A percentile compares a stretch with the other conserved stretches of the same genome.
Evolutionary conservation across 2,797 vertebrate genomes (phyloP).

Genomic region (Discoglossus pictus): DNA sequence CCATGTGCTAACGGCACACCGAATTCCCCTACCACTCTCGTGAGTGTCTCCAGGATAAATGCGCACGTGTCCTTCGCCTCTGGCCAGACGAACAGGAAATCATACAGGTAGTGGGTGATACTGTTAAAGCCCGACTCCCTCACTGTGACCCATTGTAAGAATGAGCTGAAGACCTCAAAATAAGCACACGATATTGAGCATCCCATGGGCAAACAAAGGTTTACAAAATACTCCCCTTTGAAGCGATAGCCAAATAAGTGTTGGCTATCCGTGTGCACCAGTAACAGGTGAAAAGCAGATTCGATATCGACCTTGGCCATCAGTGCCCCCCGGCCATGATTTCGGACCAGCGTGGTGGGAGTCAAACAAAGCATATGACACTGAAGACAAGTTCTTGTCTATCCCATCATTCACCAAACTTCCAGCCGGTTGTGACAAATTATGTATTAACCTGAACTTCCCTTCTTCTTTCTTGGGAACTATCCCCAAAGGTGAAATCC

Average conservation of each 20-base stretch:
- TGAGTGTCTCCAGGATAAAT: no score
- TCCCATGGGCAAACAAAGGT: not conserved
- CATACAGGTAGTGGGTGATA: no score
- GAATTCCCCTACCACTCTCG: no score
- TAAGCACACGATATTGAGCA: not conserved
- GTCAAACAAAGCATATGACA: not conserved
- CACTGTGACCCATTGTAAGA: not conserved
- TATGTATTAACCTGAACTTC: not conserved
- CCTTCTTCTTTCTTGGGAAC: not conserved
- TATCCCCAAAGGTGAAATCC: not conserved
- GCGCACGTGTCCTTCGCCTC: no score
- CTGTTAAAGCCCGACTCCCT: no score
- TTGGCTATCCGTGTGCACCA: not conserved
- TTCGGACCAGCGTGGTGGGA: not conserved
- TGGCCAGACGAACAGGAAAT: no score
- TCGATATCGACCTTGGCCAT: not conserved
- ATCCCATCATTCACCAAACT: not conserved
- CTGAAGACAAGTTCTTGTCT: not conserved
- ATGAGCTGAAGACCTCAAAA: not conserved
- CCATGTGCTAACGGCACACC: no score
- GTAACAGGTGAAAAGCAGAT: not conserved
- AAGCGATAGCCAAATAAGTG: not conserved
- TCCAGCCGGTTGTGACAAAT: not conserved
- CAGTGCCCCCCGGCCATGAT: not conserved
- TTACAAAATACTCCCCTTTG: not conserved